Percentiles rank a stretch among this genome's conserved stretches.
phyloP scores from a whole-genome alignment of 1,140 invertebrate genomes.

The Asbolus verrucosus region DNA sequence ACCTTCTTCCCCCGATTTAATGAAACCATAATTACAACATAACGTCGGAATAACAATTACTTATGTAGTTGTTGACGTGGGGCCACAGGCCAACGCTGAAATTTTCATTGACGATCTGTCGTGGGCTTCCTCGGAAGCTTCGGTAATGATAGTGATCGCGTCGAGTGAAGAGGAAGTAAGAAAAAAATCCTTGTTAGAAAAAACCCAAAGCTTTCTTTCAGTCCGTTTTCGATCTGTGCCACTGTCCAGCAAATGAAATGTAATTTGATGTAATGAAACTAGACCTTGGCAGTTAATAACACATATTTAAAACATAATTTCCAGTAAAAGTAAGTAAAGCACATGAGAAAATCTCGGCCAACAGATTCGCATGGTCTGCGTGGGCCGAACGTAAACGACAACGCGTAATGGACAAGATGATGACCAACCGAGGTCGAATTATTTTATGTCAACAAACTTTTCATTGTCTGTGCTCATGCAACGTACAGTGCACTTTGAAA shows the following conservation, averaged over 20 bases:
- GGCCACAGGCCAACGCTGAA: slow-evolving; percentile 13
- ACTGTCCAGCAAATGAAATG: slow-evolving; percentile 42
- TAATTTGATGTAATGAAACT: slow-evolving; percentile 54
- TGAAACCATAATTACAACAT: slow-evolving; percentile 28
- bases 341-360: slow-evolving; percentile 59
- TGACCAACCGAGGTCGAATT: slow-evolving; percentile 45
- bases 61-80: background rate
- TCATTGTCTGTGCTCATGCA: background rate
- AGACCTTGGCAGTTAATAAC: slow-evolving; percentile 56
- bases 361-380: slow-evolving; percentile 58
- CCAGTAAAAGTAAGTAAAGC: slow-evolving; percentile 54
- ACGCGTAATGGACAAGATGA: slow-evolving; percentile 44
- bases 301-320: slow-evolving; percentile 57
- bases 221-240: slow-evolving; percentile 6
- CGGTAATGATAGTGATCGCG: slow-evolving; percentile 1
- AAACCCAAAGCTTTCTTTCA: background rate
- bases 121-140: background rate
- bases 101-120: slow-evolving; percentile 11
- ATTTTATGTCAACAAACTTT: slow-evolving; percentile 42
- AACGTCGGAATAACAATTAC: slow-evolving; percentile 15
- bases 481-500: background rate
- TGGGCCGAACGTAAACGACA: slow-evolving; percentile 50
- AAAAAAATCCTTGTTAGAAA: background rate
- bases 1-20: slow-evolving; percentile 17
- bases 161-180: slow-evolving; percentile 15